Evolutionary conservation across 2,888 invertebrate genomes (phyloP), one percentile per base, ranked within the genome.

Genomic region (Ormyrus pomaceus): DNA sequence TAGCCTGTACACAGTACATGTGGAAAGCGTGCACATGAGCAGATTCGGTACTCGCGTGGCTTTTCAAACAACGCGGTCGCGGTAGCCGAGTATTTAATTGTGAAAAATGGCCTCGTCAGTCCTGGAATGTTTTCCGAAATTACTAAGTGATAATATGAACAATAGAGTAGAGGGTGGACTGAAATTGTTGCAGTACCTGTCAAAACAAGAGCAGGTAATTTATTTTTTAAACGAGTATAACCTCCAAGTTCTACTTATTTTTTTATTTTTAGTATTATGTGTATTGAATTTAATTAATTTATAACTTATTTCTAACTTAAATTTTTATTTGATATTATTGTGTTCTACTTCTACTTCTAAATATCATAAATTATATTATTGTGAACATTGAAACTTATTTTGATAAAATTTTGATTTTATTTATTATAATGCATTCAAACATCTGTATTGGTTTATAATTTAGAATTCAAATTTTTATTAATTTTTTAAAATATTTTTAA

Each of bases 91-190:
- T 9, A n/a, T 65, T 71, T 51, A 6, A 64, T 10, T 58, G 45
- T 34, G 9, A 51, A 88, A 84, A 82, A 87, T 89, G 87, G 87
- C 85, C 80, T 87, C 87, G 56, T 89, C 90, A 46, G 86, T 92
- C 74, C 86, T 92, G 50, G 92, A 92, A 82, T 89, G 88, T 83
- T 93, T 92, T 85, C 84, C 89, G 0, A 91, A 91, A 84, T 84
- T 93, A 70, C 88, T 88, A 9, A 88, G 88, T 61, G 88, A 89
- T 66, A 88, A 90, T 6, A 90, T 91, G 69, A 88, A 88, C 65
- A 85, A 89, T 0, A 90, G 93, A 77, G 75, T 91, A 7, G 89
- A 91, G 79, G 91, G 91, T 79, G 91, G 91, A 46, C 77, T 89
- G 6, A 85, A 86, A 79, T 85, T 93, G 71, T 80, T 93, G 34